A percentile compares a stretch with the other conserved stretches of the same genome.
phyloP scores from a whole-genome alignment of 2,888 invertebrate species.

The Cloeon dipterum region DNA sequence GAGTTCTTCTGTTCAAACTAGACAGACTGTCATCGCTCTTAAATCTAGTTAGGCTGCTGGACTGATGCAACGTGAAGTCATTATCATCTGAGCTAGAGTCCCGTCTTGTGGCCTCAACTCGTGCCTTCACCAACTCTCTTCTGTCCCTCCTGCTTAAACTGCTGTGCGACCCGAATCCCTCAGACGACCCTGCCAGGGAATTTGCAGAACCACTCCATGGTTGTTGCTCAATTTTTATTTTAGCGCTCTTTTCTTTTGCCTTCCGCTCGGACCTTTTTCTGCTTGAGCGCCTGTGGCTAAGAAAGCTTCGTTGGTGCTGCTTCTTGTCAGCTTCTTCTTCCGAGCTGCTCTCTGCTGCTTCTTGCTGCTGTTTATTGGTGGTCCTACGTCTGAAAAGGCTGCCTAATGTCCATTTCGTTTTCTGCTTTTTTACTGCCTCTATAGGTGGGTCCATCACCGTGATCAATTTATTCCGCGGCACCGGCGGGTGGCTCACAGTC shows the following conservation, averaged over 20 bases:
- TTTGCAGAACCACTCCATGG: slow-evolving; percentile 1
- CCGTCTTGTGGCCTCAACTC: slow-evolving; percentile 39
- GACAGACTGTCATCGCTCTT: slow-evolving; percentile 37
- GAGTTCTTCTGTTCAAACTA: slow-evolving; percentile 31
- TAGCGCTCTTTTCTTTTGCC: not conserved
- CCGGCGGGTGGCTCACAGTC: slow-evolving; percentile 17
- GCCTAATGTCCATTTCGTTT: slow-evolving; percentile 44
- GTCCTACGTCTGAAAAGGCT: slow-evolving; percentile 46
- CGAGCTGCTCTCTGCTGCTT: slow-evolving; percentile 14
- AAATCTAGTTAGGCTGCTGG: slow-evolving; percentile 25
- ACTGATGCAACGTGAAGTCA: slow-evolving; percentile 4
- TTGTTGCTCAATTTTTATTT: not conserved
- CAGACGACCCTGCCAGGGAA: not conserved
- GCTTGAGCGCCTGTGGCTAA: not conserved
- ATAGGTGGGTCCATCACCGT: slow-evolving; percentile 1
- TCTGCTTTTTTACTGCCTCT: not conserved
- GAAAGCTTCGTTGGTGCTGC: slow-evolving; percentile 11
- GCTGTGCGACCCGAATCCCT: slow-evolving; percentile 1
- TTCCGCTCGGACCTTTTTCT: not conserved
- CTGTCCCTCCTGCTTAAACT: slow-evolving; percentile 24
- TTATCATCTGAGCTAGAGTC: slow-evolving; percentile 51
- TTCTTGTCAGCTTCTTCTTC: slow-evolving; percentile 25
- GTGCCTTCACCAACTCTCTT: slow-evolving; percentile 35
- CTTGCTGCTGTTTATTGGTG: slow-evolving; percentile 35
- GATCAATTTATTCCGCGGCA: slow-evolving; percentile 1